Percentiles rank a stretch among this genome's conserved stretches.
Conservation (phyloP, 2,888 invertebrate genomes). For the Pocota personata region DNA sequence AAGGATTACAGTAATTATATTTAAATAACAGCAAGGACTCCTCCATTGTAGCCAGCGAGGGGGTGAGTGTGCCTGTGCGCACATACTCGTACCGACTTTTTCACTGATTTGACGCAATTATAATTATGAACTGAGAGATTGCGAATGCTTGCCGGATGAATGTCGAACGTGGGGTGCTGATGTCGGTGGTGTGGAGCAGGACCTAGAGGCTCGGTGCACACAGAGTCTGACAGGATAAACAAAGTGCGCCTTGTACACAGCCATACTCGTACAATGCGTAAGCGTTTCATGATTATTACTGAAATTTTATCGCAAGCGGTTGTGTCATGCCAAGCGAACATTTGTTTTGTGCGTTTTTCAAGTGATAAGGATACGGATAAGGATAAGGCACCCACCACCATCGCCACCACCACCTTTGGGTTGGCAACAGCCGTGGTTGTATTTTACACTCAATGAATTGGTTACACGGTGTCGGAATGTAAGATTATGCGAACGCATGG, state of each 20-base stretch:
- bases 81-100: conserved; percentile 27
- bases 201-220: neutral
- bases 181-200: neutral
- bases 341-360: conserved; percentile 65
- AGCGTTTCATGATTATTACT: conserved; percentile 62
- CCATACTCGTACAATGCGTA: conserved; percentile 22
- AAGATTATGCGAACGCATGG: conserved; percentile 43
- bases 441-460: conserved; percentile 65
- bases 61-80: neutral
- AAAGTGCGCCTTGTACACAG: conserved; percentile 1
- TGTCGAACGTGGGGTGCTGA: neutral
- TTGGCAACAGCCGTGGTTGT: conserved; percentile 39
- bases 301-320: conserved; percentile 63
- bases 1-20: conserved; percentile 71
- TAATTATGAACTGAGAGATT: conserved; percentile 66
- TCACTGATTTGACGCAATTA: conserved; percentile 68
- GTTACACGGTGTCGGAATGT: conserved; percentile 58
- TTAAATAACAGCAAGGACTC: conserved; percentile 63
- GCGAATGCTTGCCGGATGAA: conserved; percentile 20
- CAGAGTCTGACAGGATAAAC: conserved; percentile 30
- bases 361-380: conserved; percentile 60
- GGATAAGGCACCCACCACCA: conserved; percentile 27
- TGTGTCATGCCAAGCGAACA: conserved; percentile 72
- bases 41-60: conserved; percentile 10
- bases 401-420: neutral